Evolutionary conservation across 2,888 invertebrate genomes (phyloP).

Genomic region (Druceiella hillmani): DNA sequence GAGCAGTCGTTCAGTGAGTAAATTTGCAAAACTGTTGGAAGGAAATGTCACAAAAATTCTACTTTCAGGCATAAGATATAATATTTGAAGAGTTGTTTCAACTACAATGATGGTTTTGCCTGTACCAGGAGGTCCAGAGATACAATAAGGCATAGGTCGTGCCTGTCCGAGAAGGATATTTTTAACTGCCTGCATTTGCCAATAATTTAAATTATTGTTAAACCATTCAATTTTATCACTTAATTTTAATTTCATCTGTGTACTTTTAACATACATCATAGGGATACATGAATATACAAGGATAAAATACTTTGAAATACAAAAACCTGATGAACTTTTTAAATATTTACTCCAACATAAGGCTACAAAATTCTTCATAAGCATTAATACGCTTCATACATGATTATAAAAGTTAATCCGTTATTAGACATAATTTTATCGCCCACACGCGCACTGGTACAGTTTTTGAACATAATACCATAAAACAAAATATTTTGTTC

Average conservation of each 20-base stretch:
- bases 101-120: slow-evolving; percentile 66
- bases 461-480: too few species aligned
- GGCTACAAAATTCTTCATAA: too few species aligned
- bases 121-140: slow-evolving; percentile 86
- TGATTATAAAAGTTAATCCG: too few species aligned
- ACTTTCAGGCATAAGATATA: slow-evolving; percentile 59
- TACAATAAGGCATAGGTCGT: slow-evolving; percentile 75
- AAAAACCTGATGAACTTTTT: too few species aligned
- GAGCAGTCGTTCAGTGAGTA: slow-evolving; percentile 74
- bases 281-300: slow-evolving; percentile 67
- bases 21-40: slow-evolving; percentile 89
- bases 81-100: slow-evolving; percentile 80
- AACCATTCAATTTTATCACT: slow-evolving; percentile 56
- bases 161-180: slow-evolving; percentile 74
- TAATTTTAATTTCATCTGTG: slow-evolving; percentile 42
- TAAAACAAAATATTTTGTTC: too few species aligned
- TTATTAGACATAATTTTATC: too few species aligned
- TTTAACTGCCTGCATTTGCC: slow-evolving; percentile 74
- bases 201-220: slow-evolving; percentile 64
- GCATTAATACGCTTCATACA: too few species aligned
- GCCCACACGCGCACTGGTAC: too few species aligned
- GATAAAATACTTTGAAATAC: too few species aligned
- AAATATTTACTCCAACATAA: too few species aligned
- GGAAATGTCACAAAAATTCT: slow-evolving; percentile 81
- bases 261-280: slow-evolving; percentile 41